Percentiles rank a stretch among this genome's conserved stretches.
Evolutionary conservation across 2,113 vertebrate species (phyloP).

Genomic region (Chaenocephalus aceratus): DNA sequence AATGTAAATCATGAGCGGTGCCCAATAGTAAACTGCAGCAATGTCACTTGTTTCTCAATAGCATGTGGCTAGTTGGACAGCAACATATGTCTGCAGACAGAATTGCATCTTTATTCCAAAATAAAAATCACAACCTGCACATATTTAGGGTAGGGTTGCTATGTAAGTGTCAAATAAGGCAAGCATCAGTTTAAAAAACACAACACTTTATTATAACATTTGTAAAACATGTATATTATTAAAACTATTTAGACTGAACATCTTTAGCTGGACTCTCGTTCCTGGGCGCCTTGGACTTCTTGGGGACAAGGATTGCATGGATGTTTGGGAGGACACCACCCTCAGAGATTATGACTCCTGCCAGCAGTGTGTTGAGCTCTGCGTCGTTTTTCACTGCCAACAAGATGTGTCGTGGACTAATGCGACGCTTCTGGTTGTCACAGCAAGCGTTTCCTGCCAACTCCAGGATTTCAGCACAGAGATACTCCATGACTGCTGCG

Average conservation of each 20-base stretch:
- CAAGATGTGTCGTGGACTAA: constrained; percentile 83
- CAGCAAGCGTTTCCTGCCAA: constrained; percentile 81
- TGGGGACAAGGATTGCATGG: constrained; percentile 75
- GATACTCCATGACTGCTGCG: constrained; percentile 83
- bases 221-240: not conserved
- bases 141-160: too few species aligned
- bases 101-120: too few species aligned
- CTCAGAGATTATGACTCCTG: constrained; percentile 81
- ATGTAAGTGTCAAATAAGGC: too few species aligned
- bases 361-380: constrained; percentile 82
- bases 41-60: too few species aligned
- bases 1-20: too few species aligned
- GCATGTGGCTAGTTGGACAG: too few species aligned
- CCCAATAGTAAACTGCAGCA: too few species aligned
- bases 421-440: constrained; percentile 81
- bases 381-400: constrained; percentile 86
- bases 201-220: not conserved
- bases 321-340: constrained; percentile 84
- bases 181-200: not conserved
- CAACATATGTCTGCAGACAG: too few species aligned
- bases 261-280: constrained; percentile 51
- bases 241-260: constrained; percentile 81
- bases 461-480: constrained; percentile 85
- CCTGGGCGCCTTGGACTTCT: constrained; percentile 44
- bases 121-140: too few species aligned